Evolutionary conservation across 2,113 vertebrate species (phyloP).

Genomic region (Ceuthmochares aereus): DNA sequence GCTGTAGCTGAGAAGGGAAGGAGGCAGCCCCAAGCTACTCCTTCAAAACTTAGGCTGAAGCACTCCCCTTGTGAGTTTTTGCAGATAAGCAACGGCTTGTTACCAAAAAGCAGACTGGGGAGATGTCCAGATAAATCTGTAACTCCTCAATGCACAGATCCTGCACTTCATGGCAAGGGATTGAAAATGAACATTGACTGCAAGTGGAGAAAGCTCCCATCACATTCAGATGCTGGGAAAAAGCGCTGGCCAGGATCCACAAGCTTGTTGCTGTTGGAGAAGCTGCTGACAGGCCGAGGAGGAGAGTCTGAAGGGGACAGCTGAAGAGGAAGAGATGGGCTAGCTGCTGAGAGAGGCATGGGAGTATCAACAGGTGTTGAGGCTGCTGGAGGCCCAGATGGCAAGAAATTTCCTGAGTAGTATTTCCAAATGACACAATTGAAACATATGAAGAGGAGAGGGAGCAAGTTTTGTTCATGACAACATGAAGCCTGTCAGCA

Average conservation of each 20-base stretch:
- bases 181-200: background rate
- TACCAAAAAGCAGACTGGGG: background rate
- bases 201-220: background rate
- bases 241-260: background rate
- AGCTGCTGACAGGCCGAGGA: background rate
- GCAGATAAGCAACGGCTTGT: background rate
- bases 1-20: background rate
- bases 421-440: background rate
- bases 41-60: background rate
- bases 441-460: background rate
- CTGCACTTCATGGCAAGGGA: background rate
- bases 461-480: background rate
- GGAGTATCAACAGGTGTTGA: background rate
- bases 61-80: background rate
- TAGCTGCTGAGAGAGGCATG: background rate
- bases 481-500: background rate
- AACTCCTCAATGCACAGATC: background rate
- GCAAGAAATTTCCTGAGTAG: background rate
- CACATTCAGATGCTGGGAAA: background rate
- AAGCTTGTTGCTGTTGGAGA: background rate
- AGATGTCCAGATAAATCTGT: background rate
- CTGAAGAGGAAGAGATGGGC: background rate
- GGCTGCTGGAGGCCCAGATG: conserved; percentile 15
- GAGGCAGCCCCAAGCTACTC: background rate
- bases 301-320: background rate